These are phyloP conservation scores for Ornithorhynchus anatinus DNA, from an alignment of 2,113 vertebrate genomes.

Conservation along the genomic window DNA sequence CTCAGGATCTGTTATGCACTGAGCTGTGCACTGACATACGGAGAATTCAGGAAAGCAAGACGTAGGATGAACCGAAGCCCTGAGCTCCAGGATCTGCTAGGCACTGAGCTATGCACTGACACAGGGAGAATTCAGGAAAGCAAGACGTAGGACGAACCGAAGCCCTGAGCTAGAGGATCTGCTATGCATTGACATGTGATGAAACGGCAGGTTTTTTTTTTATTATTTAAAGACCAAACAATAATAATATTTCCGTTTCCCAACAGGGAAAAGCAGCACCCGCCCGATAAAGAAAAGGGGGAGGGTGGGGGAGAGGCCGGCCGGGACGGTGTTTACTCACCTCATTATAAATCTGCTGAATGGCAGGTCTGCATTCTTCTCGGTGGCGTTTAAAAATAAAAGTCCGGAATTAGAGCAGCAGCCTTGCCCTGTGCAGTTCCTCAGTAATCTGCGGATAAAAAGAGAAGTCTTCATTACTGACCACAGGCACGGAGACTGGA, in stretches of 20 bases:
- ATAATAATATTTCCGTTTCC: neutral
- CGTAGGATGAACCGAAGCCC: neutral
- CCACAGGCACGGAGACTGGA: conserved; percentile 79
- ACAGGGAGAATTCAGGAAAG: neutral
- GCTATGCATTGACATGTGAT: conserved; percentile 24
- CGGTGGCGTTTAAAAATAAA: conserved; percentile 39
- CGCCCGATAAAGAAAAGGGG: neutral
- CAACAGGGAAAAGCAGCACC: neutral
- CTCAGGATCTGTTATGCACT: no score
- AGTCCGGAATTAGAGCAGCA: conserved; percentile 68
- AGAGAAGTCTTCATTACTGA: conserved; percentile 93
- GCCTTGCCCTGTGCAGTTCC: conserved; percentile 75
- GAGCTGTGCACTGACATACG: no score
- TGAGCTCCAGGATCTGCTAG: no score
- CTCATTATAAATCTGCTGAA: conserved; percentile 58
- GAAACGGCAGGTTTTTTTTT: neutral
- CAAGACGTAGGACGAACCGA: neutral
- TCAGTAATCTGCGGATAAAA: conserved; percentile 89
- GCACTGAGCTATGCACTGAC: no score
- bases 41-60: neutral
- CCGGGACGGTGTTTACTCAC: conserved; percentile 65
- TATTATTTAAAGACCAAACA: neutral
- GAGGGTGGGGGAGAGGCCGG: neutral
- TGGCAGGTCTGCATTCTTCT: conserved; percentile 69
- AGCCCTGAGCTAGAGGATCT: no score